Evolutionary conservation across 2,888 invertebrate genomes (phyloP).

Genomic region (Acanthosoma haemorrhoidale): DNA sequence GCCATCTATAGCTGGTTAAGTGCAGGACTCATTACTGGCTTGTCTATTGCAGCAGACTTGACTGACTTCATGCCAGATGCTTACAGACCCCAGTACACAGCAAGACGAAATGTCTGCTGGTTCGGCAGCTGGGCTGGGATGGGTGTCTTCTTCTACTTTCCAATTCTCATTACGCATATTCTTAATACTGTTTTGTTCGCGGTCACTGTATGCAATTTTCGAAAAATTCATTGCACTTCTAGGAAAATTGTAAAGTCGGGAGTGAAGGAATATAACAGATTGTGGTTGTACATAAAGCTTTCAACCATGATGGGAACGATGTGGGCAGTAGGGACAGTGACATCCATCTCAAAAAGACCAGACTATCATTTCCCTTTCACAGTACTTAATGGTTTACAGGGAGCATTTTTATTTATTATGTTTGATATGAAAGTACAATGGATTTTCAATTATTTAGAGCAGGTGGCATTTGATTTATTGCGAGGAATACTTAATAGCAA

Average conservation of each 20-base stretch:
- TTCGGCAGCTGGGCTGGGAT: constrained; percentile 16
- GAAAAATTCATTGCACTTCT: constrained; percentile 7
- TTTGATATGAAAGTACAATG: constrained; percentile 26
- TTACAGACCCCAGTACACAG: constrained; percentile 16
- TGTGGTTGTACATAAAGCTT: constrained; percentile 32
- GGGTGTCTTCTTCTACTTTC: constrained; percentile 28
- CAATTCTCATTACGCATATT: constrained; percentile 13
- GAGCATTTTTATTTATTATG: constrained; percentile 33
- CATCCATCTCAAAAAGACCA: constrained; percentile 11
- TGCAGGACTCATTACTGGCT: neutral
- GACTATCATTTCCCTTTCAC: constrained; percentile 26
- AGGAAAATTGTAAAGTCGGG: neutral
- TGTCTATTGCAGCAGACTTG: neutral
- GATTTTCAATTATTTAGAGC: neutral
- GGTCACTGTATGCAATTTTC: constrained; percentile 25
- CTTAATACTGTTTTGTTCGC: constrained; percentile 23
- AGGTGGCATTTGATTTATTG: neutral
- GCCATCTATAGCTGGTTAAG: constrained; percentile 26
- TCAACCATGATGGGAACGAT: constrained; percentile 30
- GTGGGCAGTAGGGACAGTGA: constrained; percentile 20
- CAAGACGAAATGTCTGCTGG: constrained; percentile 16
- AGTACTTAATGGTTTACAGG: constrained; percentile 31
- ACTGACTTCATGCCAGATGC: constrained; percentile 9
- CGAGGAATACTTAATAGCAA: neutral
- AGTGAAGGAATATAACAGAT: constrained; percentile 23